Base-by-base conservation (phyloP, 2,113 vertebrate species). In the Chauna torquata region DNA sequence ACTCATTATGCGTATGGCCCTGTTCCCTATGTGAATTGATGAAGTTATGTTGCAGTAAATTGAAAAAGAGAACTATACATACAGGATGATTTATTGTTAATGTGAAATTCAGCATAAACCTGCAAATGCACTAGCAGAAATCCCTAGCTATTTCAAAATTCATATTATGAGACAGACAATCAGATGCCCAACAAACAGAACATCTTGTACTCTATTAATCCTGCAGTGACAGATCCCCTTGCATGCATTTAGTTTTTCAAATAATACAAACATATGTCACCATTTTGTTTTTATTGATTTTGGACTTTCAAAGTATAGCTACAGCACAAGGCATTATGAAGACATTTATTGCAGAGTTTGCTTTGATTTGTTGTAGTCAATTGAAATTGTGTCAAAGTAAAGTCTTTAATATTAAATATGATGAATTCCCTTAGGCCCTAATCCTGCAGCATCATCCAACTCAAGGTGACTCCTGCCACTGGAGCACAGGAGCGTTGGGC, bases 331-430 rank as follows among this genome's bases (percentile, higher is more conserved):
- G 95, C 86, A 96, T 98, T 98, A 98, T 96, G 97, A 96, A 97
- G 96, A 96, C 97, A 96, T 98, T 98, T 98, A 96, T 96, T 97
- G 97, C 96, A 95, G 97, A 96, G 94, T 95, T 97, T 97, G 91
- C 91, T 97, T 98, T 98, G 98, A 98, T 98, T 98, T 98, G 98
- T 98, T 97, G 96, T 71, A 86, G n/a, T 97, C 97, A 96, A 97
- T 96, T 97, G 96, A 97, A 98, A 97, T 98, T 95, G 97, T 96
- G 97, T 97, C 96, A 97, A 97, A 98, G 97, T 96, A 59, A 97
- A 96, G 96, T 97, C 97, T 97, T 98, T 23, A 74, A 97, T 98
- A 98, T 97, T 97, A 98, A 98, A 98, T 98, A 98, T 97, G 95
- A 97, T 97, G 89, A 96, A 95, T 96, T 97, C 96, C 84, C 91